Conservation (phyloP, 2,888 invertebrate species). For the Euphydryas editha region DNA sequence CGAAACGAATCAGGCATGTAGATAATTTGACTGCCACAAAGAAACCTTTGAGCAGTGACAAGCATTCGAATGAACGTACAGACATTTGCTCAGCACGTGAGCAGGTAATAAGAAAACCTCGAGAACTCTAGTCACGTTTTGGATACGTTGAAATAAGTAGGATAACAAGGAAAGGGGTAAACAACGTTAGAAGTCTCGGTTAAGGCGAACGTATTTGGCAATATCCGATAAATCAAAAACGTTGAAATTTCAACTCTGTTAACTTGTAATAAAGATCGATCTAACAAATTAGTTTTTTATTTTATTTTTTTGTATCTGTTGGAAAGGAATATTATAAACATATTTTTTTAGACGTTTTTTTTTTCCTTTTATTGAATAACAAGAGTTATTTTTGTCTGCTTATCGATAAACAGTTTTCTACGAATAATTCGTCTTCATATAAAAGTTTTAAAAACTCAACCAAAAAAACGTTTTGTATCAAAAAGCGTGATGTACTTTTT, state of each 20-base stretch:
- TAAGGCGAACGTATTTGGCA: conserved; percentile 13
- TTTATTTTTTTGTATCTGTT: background rate
- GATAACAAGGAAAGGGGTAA: conserved; percentile 48
- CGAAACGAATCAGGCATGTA: conserved; percentile 4
- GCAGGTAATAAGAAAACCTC: conserved; percentile 42
- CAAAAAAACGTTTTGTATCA: no score
- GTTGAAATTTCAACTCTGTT: background rate
- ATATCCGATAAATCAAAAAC: background rate
- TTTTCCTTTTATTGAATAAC: background rate
- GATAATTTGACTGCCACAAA: conserved; percentile 12
- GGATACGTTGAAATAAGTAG: conserved; percentile 48
- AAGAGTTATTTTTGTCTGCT: background rate
- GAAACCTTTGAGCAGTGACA: conserved; percentile 32
- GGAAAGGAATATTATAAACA: background rate
- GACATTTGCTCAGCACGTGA: conserved; percentile 36
- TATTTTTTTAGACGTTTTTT: background rate
- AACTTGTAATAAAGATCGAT: background rate
- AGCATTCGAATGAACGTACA: conserved; percentile 44
- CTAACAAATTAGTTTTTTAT: background rate
- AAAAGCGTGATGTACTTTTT: no score
- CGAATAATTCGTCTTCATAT: no score
- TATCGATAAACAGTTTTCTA: no score
- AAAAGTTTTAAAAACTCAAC: no score
- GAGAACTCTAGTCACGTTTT: conserved; percentile 50
- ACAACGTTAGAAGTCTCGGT: conserved; percentile 37